Percentiles rank a stretch among this genome's conserved stretches.
These are phyloP conservation scores for Ochlodes sylvanus DNA, from an alignment of 2,888 invertebrate genomes.

Conservation along the genomic window DNA sequence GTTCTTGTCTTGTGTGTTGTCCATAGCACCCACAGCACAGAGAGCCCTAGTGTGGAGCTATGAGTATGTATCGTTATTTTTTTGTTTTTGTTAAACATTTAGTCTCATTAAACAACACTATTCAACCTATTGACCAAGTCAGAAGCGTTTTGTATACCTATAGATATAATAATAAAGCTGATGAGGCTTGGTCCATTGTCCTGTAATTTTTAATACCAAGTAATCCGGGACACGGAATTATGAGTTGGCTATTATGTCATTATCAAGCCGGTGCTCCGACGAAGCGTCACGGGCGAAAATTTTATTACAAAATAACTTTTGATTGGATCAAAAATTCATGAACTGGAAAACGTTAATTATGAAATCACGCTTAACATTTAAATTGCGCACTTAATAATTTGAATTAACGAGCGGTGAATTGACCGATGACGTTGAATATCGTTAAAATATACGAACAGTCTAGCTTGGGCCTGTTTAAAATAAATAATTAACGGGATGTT, in stretches of 20 bases:
- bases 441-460: not conserved
- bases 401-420: slow-evolving; percentile 22
- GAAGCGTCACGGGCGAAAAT: slow-evolving; percentile 20
- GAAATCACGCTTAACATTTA: slow-evolving; percentile 33
- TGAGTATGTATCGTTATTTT: no score
- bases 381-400: slow-evolving; percentile 27
- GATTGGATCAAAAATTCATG: slow-evolving; percentile 36
- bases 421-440: slow-evolving; percentile 4
- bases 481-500: not conserved
- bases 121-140: no score
- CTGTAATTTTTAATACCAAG: slow-evolving; percentile 1
- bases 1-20: no score
- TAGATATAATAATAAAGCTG: not conserved
- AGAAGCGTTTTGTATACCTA: no score
- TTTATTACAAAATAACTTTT: slow-evolving; percentile 33
- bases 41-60: no score
- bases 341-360: slow-evolving; percentile 34
- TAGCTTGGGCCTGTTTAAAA: not conserved
- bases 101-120: no score
- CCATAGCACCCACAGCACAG: no score
- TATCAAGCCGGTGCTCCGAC: slow-evolving; percentile 15
- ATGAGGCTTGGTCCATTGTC: not conserved
- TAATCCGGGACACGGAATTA: not conserved
- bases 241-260: slow-evolving; percentile 19
- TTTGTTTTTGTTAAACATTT: no score